Evolutionary conservation across 2,797 vertebrate genomes (phyloP).

Genomic region (Euphonia xanthogaster): DNA sequence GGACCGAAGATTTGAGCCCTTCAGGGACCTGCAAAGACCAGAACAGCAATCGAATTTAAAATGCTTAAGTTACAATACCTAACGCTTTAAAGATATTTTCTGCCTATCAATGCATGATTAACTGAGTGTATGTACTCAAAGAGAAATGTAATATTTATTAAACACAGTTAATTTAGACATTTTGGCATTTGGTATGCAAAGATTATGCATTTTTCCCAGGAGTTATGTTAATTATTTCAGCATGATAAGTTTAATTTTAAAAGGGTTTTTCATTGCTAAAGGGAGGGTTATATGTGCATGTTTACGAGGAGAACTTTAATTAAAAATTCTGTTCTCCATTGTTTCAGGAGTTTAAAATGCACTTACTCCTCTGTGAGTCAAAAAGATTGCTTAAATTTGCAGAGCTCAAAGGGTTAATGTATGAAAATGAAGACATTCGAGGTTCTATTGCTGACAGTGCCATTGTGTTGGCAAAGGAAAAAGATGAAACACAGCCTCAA

Average conservation of each 20-base stretch:
- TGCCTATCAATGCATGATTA: neutral
- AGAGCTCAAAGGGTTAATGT: constrained; percentile 1
- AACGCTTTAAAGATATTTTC: neutral
- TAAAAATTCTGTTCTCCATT: neutral
- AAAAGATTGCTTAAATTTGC: neutral
- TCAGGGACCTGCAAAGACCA: neutral
- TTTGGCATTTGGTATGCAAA: constrained; percentile 34
- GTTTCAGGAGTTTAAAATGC: constrained; percentile 15
- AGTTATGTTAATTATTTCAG: constrained; percentile 45
- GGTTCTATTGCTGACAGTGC: neutral
- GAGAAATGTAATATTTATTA: constrained; percentile 39
- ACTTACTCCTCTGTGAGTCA: neutral
- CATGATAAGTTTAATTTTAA: constrained; percentile 30
- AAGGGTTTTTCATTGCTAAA: constrained; percentile 11
- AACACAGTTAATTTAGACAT: constrained; percentile 4
- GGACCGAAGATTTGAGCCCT: neutral
- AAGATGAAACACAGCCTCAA: neutral
- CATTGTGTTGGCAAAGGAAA: neutral
- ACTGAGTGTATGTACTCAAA: neutral
- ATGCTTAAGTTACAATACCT: neutral
- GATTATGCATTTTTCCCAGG: constrained; percentile 37
- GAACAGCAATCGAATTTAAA: neutral
- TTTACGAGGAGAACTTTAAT: constrained; percentile 3
- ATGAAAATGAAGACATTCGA: neutral
- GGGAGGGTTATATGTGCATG: neutral